Percentiles rank a stretch among this genome's conserved stretches.
Conservation (phyloP, 2,888 invertebrate genomes). For the Rhagonycha lutea region DNA sequence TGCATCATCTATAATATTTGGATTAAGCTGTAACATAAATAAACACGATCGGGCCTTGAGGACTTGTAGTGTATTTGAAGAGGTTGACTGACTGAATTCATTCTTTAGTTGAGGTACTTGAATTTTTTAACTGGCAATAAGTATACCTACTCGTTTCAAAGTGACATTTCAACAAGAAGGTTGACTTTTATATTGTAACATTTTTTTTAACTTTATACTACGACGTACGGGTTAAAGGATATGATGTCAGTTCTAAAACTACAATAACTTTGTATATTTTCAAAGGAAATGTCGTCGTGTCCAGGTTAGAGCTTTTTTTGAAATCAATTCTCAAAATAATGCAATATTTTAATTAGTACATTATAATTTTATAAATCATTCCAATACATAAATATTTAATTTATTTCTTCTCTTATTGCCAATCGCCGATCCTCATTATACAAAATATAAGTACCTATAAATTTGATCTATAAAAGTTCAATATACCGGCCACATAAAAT, state of each 20-base stretch:
- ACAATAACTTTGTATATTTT: constrained; percentile 27
- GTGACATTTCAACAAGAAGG: constrained; percentile 28
- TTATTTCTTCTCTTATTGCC: no score
- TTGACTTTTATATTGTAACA: constrained; percentile 27
- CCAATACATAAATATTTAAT: no score
- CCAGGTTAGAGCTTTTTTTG: constrained; percentile 10
- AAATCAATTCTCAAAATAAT: neutral
- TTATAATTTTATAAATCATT: neutral
- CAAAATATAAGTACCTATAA: neutral
- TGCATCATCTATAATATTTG: constrained; percentile 14
- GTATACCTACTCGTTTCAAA: constrained; percentile 22
- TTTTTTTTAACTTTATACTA: constrained; percentile 17
- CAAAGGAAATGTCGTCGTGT: constrained; percentile 4
- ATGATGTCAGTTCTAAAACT: constrained; percentile 7
- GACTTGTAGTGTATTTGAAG: constrained; percentile 14
- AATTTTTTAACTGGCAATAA: constrained; percentile 30
- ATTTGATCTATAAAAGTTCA: neutral
- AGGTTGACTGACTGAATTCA: constrained; percentile 12
- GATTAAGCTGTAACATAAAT: constrained; percentile 27
- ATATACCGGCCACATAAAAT: neutral
- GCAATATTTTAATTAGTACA: neutral
- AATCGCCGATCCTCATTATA: no score
- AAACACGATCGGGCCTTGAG: constrained; percentile 26
- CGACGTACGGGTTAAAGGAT: constrained; percentile 18
- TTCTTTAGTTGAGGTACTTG: constrained; percentile 23